Evolutionary conservation across 2,113 vertebrate species (phyloP).

Genomic region (Sinosuthora webbiana): DNA sequence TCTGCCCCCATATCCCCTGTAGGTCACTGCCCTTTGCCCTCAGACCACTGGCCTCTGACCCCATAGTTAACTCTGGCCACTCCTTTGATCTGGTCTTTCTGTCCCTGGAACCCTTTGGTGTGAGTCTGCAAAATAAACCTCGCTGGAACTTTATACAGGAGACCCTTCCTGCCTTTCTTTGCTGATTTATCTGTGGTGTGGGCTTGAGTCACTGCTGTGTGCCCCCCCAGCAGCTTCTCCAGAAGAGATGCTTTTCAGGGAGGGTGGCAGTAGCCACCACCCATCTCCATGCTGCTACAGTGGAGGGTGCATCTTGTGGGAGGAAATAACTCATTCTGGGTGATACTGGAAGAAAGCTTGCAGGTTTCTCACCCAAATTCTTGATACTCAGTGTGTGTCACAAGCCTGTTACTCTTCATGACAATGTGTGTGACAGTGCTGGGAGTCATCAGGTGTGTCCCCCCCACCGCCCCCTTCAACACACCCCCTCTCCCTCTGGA

Average conservation of each 20-base stretch:
- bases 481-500: background rate
- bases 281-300: background rate
- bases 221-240: background rate
- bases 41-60: background rate
- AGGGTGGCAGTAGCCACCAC: background rate
- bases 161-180: background rate
- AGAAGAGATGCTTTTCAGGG: background rate
- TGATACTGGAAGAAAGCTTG: background rate
- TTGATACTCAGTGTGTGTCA: background rate
- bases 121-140: background rate
- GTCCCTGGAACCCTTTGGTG: background rate
- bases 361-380: background rate
- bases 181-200: background rate
- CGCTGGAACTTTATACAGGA: background rate
- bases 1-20: background rate
- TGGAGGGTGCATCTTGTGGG: background rate
- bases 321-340: background rate
- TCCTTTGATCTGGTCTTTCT: background rate
- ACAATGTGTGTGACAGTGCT: background rate
- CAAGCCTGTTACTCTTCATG: background rate
- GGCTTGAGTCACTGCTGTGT: background rate
- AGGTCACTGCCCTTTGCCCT: background rate
- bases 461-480: too few species aligned
- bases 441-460: background rate
- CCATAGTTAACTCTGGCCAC: background rate